A percentile compares a stretch with the other conserved stretches of the same genome.
phyloP scores from a whole-genome alignment of 1,140 invertebrate genomes.

The Drosophila chauvacae region DNA sequence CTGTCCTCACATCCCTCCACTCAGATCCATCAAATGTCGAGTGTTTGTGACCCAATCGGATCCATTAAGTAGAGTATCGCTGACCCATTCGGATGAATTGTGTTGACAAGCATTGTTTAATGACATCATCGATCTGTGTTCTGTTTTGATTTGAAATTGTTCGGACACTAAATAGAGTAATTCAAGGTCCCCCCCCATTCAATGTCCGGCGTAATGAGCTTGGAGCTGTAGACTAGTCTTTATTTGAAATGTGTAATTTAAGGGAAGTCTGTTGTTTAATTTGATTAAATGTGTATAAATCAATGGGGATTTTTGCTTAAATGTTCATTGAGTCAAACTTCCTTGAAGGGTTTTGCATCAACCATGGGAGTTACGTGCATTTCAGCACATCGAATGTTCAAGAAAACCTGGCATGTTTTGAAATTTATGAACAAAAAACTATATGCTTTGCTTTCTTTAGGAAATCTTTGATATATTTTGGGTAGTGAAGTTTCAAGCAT shows the following conservation, averaged over 20 bases:
- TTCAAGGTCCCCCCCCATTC: constrained; percentile 33
- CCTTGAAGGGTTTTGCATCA: background rate
- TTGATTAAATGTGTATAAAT: constrained; percentile 1
- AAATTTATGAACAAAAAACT: too few species aligned
- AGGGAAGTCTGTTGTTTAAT: constrained; percentile 14
- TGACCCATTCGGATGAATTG: constrained; percentile 5
- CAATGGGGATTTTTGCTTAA: background rate
- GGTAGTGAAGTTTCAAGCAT: background rate
- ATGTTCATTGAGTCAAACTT: constrained; percentile 10
- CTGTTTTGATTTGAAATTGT: constrained; percentile 36
- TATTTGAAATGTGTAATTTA: background rate
- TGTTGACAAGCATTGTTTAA: constrained; percentile 20
- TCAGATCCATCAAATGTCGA: constrained; percentile 1
- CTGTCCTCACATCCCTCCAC: background rate
- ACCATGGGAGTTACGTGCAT: background rate
- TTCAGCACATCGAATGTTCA: too few species aligned
- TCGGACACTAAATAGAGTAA: constrained; percentile 25
- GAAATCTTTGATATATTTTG: background rate
- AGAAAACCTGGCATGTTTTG: background rate
- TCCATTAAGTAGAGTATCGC: constrained; percentile 19
- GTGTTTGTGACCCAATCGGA: constrained; percentile 10
- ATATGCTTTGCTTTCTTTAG: too few species aligned
- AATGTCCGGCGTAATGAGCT: constrained; percentile 31
- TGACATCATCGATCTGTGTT: constrained; percentile 40
- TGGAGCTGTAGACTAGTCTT: background rate